A percentile compares a stretch with the other conserved stretches of the same genome.
phyloP scores from a whole-genome alignment of 2,888 invertebrate species.

The Caenorhabditis sp. region DNA sequence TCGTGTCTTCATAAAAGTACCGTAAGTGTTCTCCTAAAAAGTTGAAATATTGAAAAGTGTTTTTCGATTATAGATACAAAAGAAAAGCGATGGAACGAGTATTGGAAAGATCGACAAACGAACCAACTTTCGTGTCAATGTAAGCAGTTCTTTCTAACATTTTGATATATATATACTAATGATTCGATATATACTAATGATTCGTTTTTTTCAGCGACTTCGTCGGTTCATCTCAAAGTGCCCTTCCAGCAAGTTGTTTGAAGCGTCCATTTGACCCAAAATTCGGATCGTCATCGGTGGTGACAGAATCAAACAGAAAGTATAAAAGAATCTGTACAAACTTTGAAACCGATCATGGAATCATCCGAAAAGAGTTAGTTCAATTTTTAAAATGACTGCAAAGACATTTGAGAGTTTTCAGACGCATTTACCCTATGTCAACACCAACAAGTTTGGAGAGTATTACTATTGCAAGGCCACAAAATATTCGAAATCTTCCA shows the following conservation, averaged over 20 bases:
- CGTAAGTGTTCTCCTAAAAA: background rate
- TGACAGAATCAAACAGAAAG: background rate
- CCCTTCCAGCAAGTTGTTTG: background rate
- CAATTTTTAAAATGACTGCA: background rate
- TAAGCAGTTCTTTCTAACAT: background rate
- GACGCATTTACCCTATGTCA: background rate
- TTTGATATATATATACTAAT: background rate
- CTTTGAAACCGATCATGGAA: background rate
- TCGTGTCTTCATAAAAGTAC: background rate
- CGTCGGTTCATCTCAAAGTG: background rate
- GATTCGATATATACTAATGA: too few relatives aligned
- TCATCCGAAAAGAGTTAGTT: background rate
- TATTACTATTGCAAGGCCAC: background rate
- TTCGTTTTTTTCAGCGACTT: background rate
- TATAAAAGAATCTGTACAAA: background rate
- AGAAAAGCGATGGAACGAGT: background rate
- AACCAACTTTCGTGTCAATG: background rate
- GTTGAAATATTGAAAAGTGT: too few relatives aligned
- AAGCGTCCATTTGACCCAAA: background rate
- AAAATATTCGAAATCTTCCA: background rate
- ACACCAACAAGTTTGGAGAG: background rate
- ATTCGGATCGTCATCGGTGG: background rate
- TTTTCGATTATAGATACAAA: background rate
- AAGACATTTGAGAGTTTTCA: background rate
- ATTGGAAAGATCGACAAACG: background rate